These are phyloP conservation scores for Nymphalis c-album DNA, from an alignment of 2,888 invertebrate genomes.

Conservation along the genomic window DNA sequence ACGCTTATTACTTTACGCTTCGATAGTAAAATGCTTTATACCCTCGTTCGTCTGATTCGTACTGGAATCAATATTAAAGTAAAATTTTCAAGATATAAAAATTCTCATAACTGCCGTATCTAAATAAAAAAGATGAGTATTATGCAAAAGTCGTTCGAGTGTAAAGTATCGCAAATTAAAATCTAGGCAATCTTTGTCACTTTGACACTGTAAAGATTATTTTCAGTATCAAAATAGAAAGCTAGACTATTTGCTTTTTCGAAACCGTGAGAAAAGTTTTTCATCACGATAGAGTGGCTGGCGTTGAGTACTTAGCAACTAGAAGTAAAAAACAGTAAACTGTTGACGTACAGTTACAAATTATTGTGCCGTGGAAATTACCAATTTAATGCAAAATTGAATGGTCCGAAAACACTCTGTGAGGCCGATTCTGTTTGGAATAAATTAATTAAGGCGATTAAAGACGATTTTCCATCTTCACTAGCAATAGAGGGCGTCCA, in stretches of 20 bases:
- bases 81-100: conserved; percentile 7
- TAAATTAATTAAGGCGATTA: conserved; percentile 78
- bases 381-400: conserved; percentile 77
- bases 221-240: conserved; percentile 63
- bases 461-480: conserved; percentile 69
- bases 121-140: conserved; percentile 36
- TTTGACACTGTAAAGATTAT: conserved; percentile 41
- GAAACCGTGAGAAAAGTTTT: conserved; percentile 73
- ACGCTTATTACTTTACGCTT: conserved; percentile 3
- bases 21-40: background rate
- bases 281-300: conserved; percentile 42
- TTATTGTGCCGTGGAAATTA: conserved; percentile 79
- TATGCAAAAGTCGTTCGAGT: conserved; percentile 35
- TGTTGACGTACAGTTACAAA: conserved; percentile 73
- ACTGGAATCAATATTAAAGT: background rate
- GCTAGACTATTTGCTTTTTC: conserved; percentile 64
- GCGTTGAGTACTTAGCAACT: conserved; percentile 47
- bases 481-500: conserved; percentile 62
- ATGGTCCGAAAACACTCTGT: conserved; percentile 69
- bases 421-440: conserved; percentile 73
- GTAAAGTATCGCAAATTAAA: conserved; percentile 39
- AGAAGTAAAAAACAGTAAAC: conserved; percentile 64
- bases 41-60: background rate
- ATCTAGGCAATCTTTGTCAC: conserved; percentile 36
- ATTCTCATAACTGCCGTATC: conserved; percentile 27